Evolutionary conservation across 2,888 invertebrate genomes (phyloP).

Genomic region (Lysandra bellargus): DNA sequence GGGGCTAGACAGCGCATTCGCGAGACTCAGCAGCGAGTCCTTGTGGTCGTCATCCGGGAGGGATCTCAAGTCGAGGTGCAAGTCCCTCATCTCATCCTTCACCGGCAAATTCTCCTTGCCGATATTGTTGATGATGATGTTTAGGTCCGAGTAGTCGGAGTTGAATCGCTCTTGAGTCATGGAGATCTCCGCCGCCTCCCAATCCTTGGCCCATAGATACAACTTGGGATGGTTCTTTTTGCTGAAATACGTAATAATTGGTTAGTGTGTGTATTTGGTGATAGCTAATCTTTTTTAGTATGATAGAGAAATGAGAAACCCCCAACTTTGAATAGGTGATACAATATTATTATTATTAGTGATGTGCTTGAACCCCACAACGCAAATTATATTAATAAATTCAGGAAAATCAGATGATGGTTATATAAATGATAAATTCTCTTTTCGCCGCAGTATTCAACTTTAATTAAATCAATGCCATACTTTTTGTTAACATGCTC

Average conservation of each 20-base stretch:
- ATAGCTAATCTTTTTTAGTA: background rate
- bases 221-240: constrained; percentile 92
- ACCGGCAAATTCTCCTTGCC: constrained; percentile 66
- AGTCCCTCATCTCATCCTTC: constrained; percentile 54
- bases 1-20: constrained; percentile 62
- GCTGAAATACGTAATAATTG: constrained; percentile 56
- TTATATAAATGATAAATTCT: too few species aligned
- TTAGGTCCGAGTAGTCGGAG: constrained; percentile 69
- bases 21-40: constrained; percentile 49
- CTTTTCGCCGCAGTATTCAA: too few species aligned
- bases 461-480: too few species aligned
- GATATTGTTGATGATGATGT: constrained; percentile 61
- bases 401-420: too few species aligned
- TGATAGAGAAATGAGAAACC: too few species aligned
- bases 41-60: constrained; percentile 43
- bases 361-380: too few species aligned
- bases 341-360: too few species aligned
- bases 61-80: constrained; percentile 49
- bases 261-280: background rate
- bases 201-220: constrained; percentile 92
- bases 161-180: constrained; percentile 60
- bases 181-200: constrained; percentile 81
- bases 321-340: too few species aligned
- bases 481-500: too few species aligned
- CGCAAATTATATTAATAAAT: too few species aligned